Base-by-base conservation (phyloP, 2,797 vertebrate genomes). In the Tympanoctomys barrerae region DNA sequence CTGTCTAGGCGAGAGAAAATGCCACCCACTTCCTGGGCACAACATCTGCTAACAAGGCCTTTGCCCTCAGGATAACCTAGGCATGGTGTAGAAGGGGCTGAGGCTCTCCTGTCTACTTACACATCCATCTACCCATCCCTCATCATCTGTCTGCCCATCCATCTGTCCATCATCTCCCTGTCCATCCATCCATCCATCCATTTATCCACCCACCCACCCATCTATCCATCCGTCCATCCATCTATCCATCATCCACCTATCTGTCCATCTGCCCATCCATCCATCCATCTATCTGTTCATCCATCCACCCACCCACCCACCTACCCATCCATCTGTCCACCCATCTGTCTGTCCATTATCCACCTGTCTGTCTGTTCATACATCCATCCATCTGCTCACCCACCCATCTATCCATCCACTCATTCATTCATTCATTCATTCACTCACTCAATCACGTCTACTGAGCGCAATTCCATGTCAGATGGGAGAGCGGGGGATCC, bases 121-220 rank as follows among this genome's bases (percentile, higher is more conserved):
- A 26, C 59, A 16, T n/a, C 49, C 6, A 19, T 28, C 42, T 1
- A 1, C 18, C 11, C 8, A 1, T 54, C 2, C 18, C 14, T 12
- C 31, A 5, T 66, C 28, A 31, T 7, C 19, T 19, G n/a, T n/a
- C 31, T 1, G 16, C 6, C 5, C 18, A 7, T 19, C 75, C 2
- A 7, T 77, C 39, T 21, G 6, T 12, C 28, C 54, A n/a, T 9
- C 3, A 33, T 33, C 5, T 11, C 5, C 4, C 75, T 2, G 14
- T 49, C 39, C 49, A 11, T 49, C 49, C 49, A 49, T 49, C 11
- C 49, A 49, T 2, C 36, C 59, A 26, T 12, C 49, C 4, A 24
- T n/a, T 9, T 9, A 49, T 2, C 49, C 49, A 49, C 49, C 49
- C 49, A 49, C 7, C 49, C 11, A 49, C 2, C 49, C 2, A 10